Evolutionary conservation across 2,113 vertebrate genomes (phyloP).

Genomic region (Mola mola): DNA sequence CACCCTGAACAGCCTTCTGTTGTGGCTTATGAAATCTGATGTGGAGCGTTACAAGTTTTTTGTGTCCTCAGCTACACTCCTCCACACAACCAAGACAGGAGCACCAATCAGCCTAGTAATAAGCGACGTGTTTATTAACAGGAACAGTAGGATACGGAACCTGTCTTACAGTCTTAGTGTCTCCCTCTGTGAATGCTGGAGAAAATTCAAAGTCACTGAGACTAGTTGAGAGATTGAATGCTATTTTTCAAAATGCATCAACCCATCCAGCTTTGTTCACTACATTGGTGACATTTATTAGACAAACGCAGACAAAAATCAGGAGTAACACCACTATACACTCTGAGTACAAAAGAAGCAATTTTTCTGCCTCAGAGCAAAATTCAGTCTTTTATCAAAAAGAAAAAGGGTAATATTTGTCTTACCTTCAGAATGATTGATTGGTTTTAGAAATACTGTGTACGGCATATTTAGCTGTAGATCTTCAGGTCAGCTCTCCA

Average conservation of each 20-base stretch:
- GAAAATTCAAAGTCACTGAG: conserved; percentile 38
- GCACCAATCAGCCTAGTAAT: too few species aligned
- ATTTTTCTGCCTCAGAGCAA: conserved; percentile 11
- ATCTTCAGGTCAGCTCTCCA: not conserved
- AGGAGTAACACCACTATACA: too few species aligned
- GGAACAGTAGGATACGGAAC: too few species aligned
- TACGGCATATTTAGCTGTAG: not conserved
- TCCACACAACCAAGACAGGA: conserved; percentile 14
- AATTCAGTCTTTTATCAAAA: not conserved
- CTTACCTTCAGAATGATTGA: not conserved
- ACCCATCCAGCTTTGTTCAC: conserved; percentile 12
- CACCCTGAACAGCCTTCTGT: conserved; percentile 19
- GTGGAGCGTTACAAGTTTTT: conserved; percentile 26
- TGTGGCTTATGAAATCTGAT: conserved; percentile 23
- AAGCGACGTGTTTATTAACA: too few species aligned
- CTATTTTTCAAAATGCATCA: conserved; percentile 41
- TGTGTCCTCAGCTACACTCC: conserved; percentile 14
- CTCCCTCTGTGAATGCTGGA: not conserved
- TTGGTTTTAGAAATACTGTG: conserved; percentile 6
- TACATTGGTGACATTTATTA: conserved; percentile 45
- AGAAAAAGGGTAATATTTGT: not conserved
- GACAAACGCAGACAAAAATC: conserved; percentile 12
- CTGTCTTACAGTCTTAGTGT: too few species aligned
- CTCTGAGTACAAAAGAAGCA: too few species aligned
- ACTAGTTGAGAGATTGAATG: conserved; percentile 24